Percentiles rank a stretch among this genome's conserved stretches.
phyloP scores from a whole-genome alignment of 1,140 invertebrate species.

The Delia radicum region DNA sequence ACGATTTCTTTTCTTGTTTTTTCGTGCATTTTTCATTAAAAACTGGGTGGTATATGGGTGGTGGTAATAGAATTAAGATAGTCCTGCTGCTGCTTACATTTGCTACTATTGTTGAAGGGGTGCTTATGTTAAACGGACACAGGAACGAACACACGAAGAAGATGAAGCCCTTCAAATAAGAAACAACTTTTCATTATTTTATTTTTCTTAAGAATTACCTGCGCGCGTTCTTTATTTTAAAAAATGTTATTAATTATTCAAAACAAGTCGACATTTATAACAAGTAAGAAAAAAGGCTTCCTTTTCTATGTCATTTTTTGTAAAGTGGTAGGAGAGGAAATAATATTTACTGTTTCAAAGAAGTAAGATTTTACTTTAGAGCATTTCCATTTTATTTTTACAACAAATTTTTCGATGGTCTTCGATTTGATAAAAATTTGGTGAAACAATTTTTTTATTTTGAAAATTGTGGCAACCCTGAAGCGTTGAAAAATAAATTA shows the following conservation, averaged over 20 bases:
- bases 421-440: no score
- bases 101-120: not conserved
- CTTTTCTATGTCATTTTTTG: not conserved
- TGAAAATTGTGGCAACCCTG: no score
- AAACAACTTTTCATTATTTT: not conserved
- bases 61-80: not conserved
- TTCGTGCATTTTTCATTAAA: conserved; percentile 18
- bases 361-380: not conserved
- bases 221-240: not conserved
- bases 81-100: not conserved
- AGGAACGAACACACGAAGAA: not conserved
- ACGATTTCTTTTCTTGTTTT: conserved; percentile 20
- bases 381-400: no score
- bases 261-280: conserved; percentile 22
- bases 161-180: not conserved
- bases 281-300: conserved; percentile 4
- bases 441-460: no score
- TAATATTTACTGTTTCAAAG: not conserved
- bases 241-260: conserved; percentile 10
- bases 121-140: not conserved
- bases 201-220: not conserved
- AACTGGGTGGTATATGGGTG: not conserved
- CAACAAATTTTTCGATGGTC: no score
- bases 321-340: not conserved
- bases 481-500: no score